Base-by-base conservation (phyloP, 1,140 invertebrate genomes). In the Trichogramma pretiosum region DNA sequence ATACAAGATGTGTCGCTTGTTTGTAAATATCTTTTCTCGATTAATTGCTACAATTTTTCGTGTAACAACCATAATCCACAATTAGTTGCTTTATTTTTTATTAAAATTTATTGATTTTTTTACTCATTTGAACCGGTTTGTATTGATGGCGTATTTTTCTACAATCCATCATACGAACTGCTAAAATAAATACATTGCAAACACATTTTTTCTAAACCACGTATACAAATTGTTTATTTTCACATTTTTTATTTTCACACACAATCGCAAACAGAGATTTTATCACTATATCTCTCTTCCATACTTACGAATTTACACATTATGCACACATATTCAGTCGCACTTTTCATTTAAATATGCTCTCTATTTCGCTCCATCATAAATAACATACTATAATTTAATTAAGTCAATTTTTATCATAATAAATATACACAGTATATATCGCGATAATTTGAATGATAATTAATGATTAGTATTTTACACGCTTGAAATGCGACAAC, bases 381-480 rank as follows among this genome's bases (percentile, higher is more conserved):
- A 36, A 36, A 36, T 44, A 46, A 37, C 47, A 46, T 46, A 50
- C 32, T 41, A 55, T 50, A 56, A 52, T 57, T 39, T 56, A 56
- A 37, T 61, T 49, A 55, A 58, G n/a, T 54, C 61, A 62, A 59
- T 67, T 60, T n/a, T n/a, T n/a, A n/a, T n/a, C n/a, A 61, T 65
- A 65, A 60, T 68, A 56, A 70, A 70, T 71, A 66, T 69, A 71
- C 67, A 71, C 61, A 68, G 56, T 65, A 56, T 57, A 54, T 53
- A 60, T 63, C 63, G 63, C 62, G 55, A 62, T 68, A 66, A 61
- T 62, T 63, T 61, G 64, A 69, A 62, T 65, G 65, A 61, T 61
- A 63, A 57, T 62, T 39, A 69, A 66, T 68, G 65, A 68, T 54
- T 56, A 66, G 54, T 72, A 69, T 70, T 70, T 69, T 70, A 72